Percentiles rank a stretch among this genome's conserved stretches.
Evolutionary conservation across 2,888 invertebrate genomes (phyloP).

Genomic region (Meandrusa payeni): DNA sequence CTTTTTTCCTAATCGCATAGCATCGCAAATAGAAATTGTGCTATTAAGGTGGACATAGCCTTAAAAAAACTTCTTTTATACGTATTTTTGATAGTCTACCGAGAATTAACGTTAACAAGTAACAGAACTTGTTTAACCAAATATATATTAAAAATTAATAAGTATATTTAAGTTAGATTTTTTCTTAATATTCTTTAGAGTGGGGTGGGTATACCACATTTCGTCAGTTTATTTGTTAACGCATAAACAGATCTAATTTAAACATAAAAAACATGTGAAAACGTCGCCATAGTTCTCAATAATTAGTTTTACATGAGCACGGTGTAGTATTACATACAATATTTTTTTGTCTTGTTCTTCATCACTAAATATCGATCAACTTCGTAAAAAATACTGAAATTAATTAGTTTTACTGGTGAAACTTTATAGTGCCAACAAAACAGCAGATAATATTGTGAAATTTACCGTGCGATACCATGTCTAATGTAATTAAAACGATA

Average conservation of each 20-base stretch:
- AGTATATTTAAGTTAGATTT: too few species aligned
- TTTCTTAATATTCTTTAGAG: too few species aligned
- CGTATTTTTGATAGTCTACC: too few species aligned
- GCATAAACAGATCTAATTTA: background rate
- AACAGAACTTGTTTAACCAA: too few species aligned
- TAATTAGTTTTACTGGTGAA: background rate
- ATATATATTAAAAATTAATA: too few species aligned
- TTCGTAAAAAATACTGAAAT: background rate
- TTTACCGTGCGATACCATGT: background rate
- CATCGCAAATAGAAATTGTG: too few species aligned
- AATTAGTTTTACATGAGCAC: conserved; percentile 11
- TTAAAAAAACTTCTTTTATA: too few species aligned
- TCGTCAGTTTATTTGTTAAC: background rate
- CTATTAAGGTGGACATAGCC: too few species aligned
- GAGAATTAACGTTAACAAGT: too few species aligned
- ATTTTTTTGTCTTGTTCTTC: background rate
- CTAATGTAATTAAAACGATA: background rate
- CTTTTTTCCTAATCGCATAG: too few species aligned
- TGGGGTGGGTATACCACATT: too few species aligned
- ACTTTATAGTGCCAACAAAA: background rate
- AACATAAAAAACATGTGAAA: conserved; percentile 19
- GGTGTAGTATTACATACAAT: conserved; percentile 5
- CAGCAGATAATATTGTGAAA: background rate
- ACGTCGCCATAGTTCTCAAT: conserved; percentile 15
- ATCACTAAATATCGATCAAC: conserved; percentile 5